Evolutionary conservation across 1,140 invertebrate genomes (phyloP).

Genomic region (Sycobia sp.): DNA sequence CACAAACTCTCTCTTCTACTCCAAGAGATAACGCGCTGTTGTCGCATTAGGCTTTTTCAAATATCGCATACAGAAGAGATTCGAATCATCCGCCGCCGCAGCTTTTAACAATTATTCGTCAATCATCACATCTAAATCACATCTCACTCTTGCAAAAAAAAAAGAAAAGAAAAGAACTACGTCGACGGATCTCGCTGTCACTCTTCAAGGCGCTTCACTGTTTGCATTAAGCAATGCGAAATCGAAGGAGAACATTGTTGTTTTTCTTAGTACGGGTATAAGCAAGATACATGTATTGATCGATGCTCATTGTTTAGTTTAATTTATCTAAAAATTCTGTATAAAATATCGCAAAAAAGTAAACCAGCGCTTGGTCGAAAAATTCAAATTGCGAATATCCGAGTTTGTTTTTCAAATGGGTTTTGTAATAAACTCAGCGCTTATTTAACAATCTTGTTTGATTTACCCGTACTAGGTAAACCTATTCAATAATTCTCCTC

Average conservation of each 20-base stretch:
- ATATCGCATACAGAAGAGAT: not conserved
- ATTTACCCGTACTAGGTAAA: not conserved
- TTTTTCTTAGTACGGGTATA: not conserved
- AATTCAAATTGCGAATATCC: too few relatives aligned
- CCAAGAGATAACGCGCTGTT: not conserved
- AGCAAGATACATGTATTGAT: not conserved
- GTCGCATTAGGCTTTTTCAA: not conserved
- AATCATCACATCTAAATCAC: not conserved
- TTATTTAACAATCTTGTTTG: not conserved
- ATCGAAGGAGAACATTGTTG: constrained; percentile 1
- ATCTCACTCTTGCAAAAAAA: too few relatives aligned
- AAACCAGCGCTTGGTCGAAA: constrained; percentile 12
- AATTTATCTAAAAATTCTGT: constrained; percentile 31
- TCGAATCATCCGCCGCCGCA: not conserved
- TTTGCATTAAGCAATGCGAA: too few relatives aligned
- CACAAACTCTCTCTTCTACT: not conserved
- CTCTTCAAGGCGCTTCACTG: not conserved
- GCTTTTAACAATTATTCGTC: constrained; percentile 4
- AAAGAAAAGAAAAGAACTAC: not conserved
- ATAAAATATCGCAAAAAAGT: constrained; percentile 26
- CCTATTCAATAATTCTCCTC: not conserved
- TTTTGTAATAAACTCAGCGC: too few relatives aligned
- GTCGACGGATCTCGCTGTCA: not conserved
- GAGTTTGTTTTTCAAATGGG: too few relatives aligned
- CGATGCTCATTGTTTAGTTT: too few relatives aligned